Conservation (phyloP, 2,797 vertebrate species). For the Peromyscus melanophrys region DNA sequence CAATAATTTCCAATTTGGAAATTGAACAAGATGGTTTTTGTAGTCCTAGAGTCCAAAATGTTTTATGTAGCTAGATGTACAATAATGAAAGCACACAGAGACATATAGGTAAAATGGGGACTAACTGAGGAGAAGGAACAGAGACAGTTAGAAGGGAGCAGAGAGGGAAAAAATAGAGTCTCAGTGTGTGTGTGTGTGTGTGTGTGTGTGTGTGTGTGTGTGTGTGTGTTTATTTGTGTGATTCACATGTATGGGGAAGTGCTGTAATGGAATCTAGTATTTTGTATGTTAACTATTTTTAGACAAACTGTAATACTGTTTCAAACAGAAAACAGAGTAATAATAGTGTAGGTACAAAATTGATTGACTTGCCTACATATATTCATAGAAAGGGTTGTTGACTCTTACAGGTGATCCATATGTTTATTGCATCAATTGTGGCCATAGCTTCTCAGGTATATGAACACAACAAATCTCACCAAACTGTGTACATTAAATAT, state of each 20-base stretch:
- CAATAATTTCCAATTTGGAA: slow-evolving; percentile 7
- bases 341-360: neutral
- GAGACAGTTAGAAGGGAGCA: too few species aligned
- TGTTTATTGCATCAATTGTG: neutral
- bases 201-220: neutral
- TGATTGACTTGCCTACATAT: neutral
- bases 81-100: neutral
- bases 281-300: neutral
- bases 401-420: neutral
- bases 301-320: neutral
- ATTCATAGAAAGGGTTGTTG: neutral
- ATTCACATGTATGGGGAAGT: too few species aligned
- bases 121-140: neutral
- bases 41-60: neutral
- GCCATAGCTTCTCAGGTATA: neutral
- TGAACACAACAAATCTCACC: neutral
- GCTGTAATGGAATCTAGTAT: neutral
- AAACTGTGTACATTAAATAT: neutral
- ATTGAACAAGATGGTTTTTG: neutral
- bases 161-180: neutral
- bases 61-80: neutral
- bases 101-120: neutral
- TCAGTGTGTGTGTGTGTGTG: too few species aligned
- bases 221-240: neutral
- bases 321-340: neutral